Base-by-base conservation (phyloP, 2,888 invertebrate species). In the Desoria tigrina region DNA sequence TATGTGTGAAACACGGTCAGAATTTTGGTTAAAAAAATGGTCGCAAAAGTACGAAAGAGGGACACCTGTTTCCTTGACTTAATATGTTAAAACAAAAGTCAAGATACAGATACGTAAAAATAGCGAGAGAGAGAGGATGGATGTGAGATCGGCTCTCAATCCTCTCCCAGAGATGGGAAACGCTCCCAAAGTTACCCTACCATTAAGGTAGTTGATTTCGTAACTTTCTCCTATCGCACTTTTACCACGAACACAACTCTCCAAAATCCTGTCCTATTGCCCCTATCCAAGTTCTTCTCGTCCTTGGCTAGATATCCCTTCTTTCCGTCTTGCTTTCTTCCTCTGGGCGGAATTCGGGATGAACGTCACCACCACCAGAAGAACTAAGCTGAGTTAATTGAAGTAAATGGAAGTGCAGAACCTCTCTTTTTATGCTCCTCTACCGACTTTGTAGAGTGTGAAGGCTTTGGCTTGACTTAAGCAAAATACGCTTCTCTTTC, bases 331-430 rank as follows among this genome's bases (percentile, higher is more conserved):
- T 16, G 9, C 16, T 39, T 16, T 39, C 39, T 39, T 16, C 16
- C 16, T 9, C 39, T 16, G n/a, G 45, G 45, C n/a, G 4, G 16
- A 45, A 21, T 45, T 45, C 16, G 45, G 16, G 45, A 45, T 45
- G 45, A 45, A 21, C 45, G 45, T 45, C 45, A 51, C 7, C 6
- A 16, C 6, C 23, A 51, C 18, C 16, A 23, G 6, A 24, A 51
- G 49, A 49, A 24, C 6, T 14, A 16, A 21, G 51, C 26, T 51
- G 21, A 24, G 24, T 24, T 51, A 51, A 51, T 51, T 51, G 51
- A 51, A 51, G 51, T 51, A 51, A 51, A 51, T 51, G 24, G 21
- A 51, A 51, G 51, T 51, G 51, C 16, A 23, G 26, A 51, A 24
- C 4, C 26, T 18, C n/a, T 21, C n/a, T 16, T 16, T 11, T 16